Evolutionary conservation across 2,888 invertebrate species (phyloP).

Genomic region (Chrysolina haemoptera): DNA sequence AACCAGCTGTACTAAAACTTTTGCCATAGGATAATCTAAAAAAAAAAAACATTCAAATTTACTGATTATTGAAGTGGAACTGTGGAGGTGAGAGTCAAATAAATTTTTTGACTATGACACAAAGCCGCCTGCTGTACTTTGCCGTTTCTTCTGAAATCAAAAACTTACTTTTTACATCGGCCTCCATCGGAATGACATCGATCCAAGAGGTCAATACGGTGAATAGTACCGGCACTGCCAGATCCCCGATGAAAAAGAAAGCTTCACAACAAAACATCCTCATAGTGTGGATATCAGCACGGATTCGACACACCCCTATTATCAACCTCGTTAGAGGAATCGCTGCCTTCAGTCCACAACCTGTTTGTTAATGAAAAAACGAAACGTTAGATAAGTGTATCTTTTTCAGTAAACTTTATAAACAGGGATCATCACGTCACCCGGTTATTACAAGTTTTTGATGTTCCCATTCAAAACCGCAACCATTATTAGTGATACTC

Average conservation of each 20-base stretch:
- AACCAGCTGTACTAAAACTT: conserved; percentile 67
- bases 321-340: conserved; percentile 59
- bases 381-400: no score
- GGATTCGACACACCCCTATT: conserved; percentile 60
- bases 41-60: not conserved
- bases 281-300: conserved; percentile 67
- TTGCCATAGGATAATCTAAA: conserved; percentile 65
- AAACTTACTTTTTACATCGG: conserved; percentile 56
- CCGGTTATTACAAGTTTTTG: no score
- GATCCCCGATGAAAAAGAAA: conserved; percentile 67
- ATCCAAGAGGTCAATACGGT: conserved; percentile 69
- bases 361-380: not conserved
- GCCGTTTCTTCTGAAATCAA: not conserved
- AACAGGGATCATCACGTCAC: no score
- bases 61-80: no score
- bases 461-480: no score
- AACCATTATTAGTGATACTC: no score
- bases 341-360: conserved; percentile 41
- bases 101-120: no score
- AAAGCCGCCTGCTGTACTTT: no score
- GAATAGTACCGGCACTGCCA: conserved; percentile 66
- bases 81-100: not conserved
- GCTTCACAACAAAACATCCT: conserved; percentile 69
- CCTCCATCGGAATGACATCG: conserved; percentile 68
- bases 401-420: no score